A percentile compares a stretch with the other conserved stretches of the same genome.
Evolutionary conservation across 1,140 invertebrate genomes (phyloP).

Genomic region (Drosophila mayri): DNA sequence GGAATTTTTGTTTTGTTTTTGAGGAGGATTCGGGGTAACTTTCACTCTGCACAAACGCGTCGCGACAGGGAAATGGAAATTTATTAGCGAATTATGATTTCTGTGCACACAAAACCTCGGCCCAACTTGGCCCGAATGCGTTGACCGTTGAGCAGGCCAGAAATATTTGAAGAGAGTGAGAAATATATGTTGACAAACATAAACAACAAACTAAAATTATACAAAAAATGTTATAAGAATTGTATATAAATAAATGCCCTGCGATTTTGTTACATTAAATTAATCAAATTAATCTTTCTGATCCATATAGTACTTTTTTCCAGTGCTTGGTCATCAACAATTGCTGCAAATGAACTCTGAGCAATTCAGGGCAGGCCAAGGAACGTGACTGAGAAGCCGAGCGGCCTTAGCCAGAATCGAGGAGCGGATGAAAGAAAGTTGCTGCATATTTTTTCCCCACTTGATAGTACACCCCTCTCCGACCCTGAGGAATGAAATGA

Average conservation of each 20-base stretch:
- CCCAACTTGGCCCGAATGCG: conserved; percentile 32
- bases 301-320: no score
- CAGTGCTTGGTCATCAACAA: background rate
- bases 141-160: conserved; percentile 19
- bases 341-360: conserved; percentile 52
- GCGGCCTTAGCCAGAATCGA: conserved; percentile 65
- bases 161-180: background rate
- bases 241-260: background rate
- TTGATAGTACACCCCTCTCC: background rate
- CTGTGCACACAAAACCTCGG: conserved; percentile 46
- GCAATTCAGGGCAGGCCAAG: conserved; percentile 68
- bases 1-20: background rate
- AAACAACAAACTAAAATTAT: background rate
- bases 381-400: conserved; percentile 64
- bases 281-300: no score
- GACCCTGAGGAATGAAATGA: conserved; percentile 26
- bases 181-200: background rate
- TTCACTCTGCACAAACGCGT: conserved; percentile 69
- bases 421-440: conserved; percentile 72
- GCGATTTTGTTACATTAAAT: background rate
- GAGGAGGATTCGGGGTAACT: conserved; percentile 50
- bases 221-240: background rate
- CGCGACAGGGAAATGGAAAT: conserved; percentile 74
- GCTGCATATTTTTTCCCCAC: conserved; percentile 22
- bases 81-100: conserved; percentile 82